Evolutionary conservation across 1,140 invertebrate genomes (phyloP).

Genomic region (Branchinecta lynchi): DNA sequence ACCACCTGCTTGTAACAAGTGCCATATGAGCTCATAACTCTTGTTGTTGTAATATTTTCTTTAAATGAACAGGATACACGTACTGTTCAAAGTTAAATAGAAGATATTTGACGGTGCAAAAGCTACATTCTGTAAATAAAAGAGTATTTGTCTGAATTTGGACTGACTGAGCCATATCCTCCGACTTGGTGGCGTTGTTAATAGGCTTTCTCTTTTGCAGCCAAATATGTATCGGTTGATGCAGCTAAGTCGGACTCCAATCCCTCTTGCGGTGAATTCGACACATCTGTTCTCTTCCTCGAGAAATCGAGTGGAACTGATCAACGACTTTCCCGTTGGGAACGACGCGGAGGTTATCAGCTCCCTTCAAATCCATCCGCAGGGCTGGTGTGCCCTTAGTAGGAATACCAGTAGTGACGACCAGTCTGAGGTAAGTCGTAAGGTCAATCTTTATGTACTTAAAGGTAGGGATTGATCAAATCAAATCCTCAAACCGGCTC

Average conservation of each 20-base stretch:
- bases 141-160: too few relatives aligned
- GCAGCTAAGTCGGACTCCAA: conserved; percentile 62
- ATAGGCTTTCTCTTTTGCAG: conserved; percentile 35
- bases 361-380: conserved; percentile 75
- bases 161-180: too few relatives aligned
- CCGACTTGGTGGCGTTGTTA: too few relatives aligned
- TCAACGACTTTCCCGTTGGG: conserved; percentile 67
- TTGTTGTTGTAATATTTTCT: too few relatives aligned
- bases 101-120: too few relatives aligned
- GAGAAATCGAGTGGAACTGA: conserved; percentile 70
- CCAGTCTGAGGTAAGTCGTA: conserved; percentile 52
- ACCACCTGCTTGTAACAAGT: too few relatives aligned
- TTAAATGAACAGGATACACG: too few relatives aligned
- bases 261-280: conserved; percentile 56
- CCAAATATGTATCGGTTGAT: conserved; percentile 76
- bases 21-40: too few relatives aligned
- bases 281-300: conserved; percentile 61
- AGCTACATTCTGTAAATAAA: too few relatives aligned
- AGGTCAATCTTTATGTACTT: neutral
- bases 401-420: conserved; percentile 72
- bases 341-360: conserved; percentile 80
- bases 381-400: conserved; percentile 73
- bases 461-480: too few relatives aligned
- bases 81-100: too few relatives aligned
- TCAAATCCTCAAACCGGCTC: too few relatives aligned